Evolutionary conservation across 2,113 vertebrate genomes (phyloP).

Genomic region (Parus major): DNA sequence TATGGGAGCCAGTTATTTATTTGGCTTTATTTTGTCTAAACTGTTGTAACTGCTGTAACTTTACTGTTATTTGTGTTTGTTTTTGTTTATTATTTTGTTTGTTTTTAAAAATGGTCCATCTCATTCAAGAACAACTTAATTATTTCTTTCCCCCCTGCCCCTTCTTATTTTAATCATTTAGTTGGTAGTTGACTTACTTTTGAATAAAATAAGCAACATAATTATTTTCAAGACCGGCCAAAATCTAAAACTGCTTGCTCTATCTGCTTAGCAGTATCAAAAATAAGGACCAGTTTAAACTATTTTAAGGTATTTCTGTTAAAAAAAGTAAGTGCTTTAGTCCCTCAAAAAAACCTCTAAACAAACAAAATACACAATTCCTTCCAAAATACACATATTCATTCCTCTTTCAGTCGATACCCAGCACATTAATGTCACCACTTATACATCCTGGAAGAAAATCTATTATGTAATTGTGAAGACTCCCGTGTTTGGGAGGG

Average conservation of each 20-base stretch:
- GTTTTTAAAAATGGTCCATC: not conserved
- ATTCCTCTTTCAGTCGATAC: not conserved
- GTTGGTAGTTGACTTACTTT: not conserved
- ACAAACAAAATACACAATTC: not conserved
- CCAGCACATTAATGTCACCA: not conserved
- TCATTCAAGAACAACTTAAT: not conserved
- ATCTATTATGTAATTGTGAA: not conserved
- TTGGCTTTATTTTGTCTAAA: not conserved
- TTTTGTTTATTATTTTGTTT: not conserved
- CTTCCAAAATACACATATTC: not conserved
- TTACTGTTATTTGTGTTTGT: not conserved
- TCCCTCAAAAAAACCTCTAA: not conserved
- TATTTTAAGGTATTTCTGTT: not conserved
- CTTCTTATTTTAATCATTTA: not conserved
- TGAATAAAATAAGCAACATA: not conserved
- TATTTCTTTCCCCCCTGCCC: not conserved
- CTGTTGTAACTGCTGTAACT: not conserved
- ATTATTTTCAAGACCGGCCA: not conserved
- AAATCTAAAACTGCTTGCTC: not conserved
- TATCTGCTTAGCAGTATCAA: not conserved
- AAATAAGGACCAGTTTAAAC: not conserved
- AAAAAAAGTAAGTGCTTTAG: not conserved
- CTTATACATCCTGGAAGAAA: not conserved
- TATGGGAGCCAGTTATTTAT: not conserved
- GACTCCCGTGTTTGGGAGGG: not conserved